A percentile compares a stretch with the other conserved stretches of the same genome.
Evolutionary conservation across 2,888 invertebrate genomes (phyloP).

Genomic region (Clivina fossor): DNA sequence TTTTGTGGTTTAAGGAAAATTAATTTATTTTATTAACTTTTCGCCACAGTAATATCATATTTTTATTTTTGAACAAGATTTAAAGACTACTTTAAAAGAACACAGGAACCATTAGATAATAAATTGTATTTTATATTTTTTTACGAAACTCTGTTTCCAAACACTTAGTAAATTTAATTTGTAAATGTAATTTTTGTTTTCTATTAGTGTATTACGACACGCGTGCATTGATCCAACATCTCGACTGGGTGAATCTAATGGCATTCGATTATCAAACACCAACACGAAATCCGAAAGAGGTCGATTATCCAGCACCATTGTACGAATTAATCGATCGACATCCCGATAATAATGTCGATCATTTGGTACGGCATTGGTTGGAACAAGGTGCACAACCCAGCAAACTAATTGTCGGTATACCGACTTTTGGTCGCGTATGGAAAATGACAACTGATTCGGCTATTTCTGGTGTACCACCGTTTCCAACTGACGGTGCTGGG

Average conservation of each 20-base stretch:
- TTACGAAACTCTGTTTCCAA: no score
- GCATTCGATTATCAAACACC: conserved; percentile 80
- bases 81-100: no score
- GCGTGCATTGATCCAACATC: conserved; percentile 68
- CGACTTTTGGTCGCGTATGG: conserved; percentile 77
- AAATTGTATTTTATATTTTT: no score
- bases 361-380: conserved; percentile 66
- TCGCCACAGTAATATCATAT: no score
- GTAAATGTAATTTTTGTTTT: no score
- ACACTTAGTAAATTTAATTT: no score
- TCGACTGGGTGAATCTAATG: conserved; percentile 78
- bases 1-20: no score
- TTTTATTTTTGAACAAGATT: no score
- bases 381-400: conserved; percentile 64
- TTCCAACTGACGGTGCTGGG: conserved; percentile 68
- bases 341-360: conserved; percentile 68
- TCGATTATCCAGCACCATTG: conserved; percentile 74
- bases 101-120: no score
- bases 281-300: conserved; percentile 73
- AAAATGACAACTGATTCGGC: conserved; percentile 73
- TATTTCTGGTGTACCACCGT: conserved; percentile 76
- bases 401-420: conserved; percentile 72
- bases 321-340: conserved; percentile 74
- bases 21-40: no score
- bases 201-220: conserved; percentile 84